A percentile compares a stretch with the other conserved stretches of the same genome.
phyloP scores from a whole-genome alignment of 2,797 vertebrate species.

The Mormyrus proboscirostris region DNA sequence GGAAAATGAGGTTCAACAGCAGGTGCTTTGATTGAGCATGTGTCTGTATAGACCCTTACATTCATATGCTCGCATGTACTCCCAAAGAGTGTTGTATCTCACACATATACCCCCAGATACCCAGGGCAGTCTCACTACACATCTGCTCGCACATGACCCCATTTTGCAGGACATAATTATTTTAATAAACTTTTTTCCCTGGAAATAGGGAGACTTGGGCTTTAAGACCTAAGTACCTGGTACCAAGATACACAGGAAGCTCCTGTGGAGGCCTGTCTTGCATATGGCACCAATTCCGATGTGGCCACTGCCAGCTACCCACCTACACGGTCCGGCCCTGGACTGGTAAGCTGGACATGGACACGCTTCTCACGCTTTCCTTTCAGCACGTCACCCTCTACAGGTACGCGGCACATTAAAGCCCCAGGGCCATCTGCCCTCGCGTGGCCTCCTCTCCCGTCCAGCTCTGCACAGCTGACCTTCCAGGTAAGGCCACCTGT shows the following conservation, averaged over 20 bases:
- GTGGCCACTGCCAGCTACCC: neutral
- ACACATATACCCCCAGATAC: neutral
- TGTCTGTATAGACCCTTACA: neutral
- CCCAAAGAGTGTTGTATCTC: neutral
- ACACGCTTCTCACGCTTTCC: neutral
- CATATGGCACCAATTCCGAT: neutral
- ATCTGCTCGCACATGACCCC: neutral
- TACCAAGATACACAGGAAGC: too few species aligned
- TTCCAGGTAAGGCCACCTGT: neutral
- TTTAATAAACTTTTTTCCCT: neutral
- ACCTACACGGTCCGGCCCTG: neutral
- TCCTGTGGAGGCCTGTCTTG: neutral
- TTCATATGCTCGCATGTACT: neutral
- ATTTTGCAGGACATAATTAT: neutral
- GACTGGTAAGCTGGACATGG: neutral
- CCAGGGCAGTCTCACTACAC: neutral
- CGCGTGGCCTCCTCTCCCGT: neutral
- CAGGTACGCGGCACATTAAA: neutral
- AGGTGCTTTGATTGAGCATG: neutral
- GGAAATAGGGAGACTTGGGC: neutral
- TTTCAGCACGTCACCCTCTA: neutral
- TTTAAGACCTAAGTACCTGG: neutral
- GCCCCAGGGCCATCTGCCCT: neutral
- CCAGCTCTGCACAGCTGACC: neutral
- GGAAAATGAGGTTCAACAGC: neutral